Base-by-base conservation (phyloP, 2,888 invertebrate genomes). In the Gonocerus acuteangulatus region DNA sequence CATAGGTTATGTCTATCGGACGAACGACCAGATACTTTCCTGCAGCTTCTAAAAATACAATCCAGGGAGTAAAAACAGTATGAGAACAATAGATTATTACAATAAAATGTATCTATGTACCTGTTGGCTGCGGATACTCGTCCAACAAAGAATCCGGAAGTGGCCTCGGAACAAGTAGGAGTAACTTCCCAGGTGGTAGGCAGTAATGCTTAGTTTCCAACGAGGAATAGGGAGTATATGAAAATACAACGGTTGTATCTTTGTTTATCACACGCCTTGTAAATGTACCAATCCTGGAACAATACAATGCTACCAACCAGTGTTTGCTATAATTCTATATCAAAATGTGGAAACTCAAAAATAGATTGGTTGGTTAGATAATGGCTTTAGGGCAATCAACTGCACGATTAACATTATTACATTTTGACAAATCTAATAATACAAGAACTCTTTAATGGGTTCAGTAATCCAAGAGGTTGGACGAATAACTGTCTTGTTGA, bases 11-110 rank as follows among this genome's bases (percentile, higher is more conserved):
- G 34, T 73, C 69, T 22, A 70, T 70, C 2, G 73, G 71, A 27
- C 73, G 70, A 1, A 79, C 70, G 2, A 79, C 71, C 47, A 80
- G 70, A 66, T 76, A 80, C 67, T 18, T 52, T 21, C 52, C 52
- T 1, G 49, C 6, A 2, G 27, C 9, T 32, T 49, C 49, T 49
- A 32, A 18, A 49, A 48, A 39, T n/a, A 39, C 27, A 9, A 27
- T 9, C 4, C 9, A 4, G 27, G 9, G 27, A 4, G 27, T 6
- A 27, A 4, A 27, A 27, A 27, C 27, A 27, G 27, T 27, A n/a
- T 27, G 9, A 6, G 27, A 27, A 6, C 27, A 27, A 27, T 4
- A 27, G 9, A 27, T 9, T 27, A 27, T 27, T 27, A 27, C 27
- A 27, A 27, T 27, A 27, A 27, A 6, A 4, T 9, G 9, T 9